Percentiles rank a stretch among this genome's conserved stretches.
phyloP scores from a whole-genome alignment of 2,113 vertebrate species.

The Alligator mississippiensis region DNA sequence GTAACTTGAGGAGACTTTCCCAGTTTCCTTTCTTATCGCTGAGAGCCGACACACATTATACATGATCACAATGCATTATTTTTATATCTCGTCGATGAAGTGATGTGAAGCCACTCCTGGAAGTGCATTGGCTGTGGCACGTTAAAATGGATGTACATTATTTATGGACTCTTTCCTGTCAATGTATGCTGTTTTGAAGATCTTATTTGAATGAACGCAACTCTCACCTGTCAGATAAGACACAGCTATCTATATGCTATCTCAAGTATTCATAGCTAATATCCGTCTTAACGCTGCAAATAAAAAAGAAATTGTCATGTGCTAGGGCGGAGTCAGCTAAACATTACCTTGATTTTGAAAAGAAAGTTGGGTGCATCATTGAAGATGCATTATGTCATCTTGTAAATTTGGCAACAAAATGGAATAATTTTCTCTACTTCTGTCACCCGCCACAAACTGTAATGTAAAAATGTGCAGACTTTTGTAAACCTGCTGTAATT shows the following conservation, averaged over 20 bases:
- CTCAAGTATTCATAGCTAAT: not conserved
- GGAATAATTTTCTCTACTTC: not conserved
- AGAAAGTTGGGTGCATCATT: not conserved
- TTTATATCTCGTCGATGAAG: slow-evolving; percentile 49
- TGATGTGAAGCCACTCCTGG: slow-evolving; percentile 46
- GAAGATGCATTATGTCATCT: not conserved
- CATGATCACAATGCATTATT: slow-evolving; percentile 42
- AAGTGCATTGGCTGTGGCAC: slow-evolving; percentile 57
- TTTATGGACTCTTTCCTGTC: slow-evolving; percentile 67
- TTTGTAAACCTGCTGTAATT: not conserved
- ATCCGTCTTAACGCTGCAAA: slow-evolving; percentile 15
- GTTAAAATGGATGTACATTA: slow-evolving; percentile 60
- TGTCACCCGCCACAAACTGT: not conserved
- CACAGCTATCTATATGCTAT: slow-evolving; percentile 9
- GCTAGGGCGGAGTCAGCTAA: not conserved
- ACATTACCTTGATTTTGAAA: not conserved
- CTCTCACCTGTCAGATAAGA: slow-evolving; percentile 54
- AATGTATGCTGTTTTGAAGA: slow-evolving; percentile 59
- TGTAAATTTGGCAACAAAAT: not conserved
- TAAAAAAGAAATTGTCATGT: not conserved
- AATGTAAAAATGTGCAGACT: not conserved
- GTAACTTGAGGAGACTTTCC: slow-evolving; percentile 11
- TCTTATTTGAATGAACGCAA: slow-evolving; percentile 23
- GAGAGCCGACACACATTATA: slow-evolving; percentile 24
- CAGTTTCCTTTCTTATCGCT: not conserved